phyloP scores from a whole-genome alignment of 2,113 vertebrate genomes.

The Perca schrenkii region DNA sequence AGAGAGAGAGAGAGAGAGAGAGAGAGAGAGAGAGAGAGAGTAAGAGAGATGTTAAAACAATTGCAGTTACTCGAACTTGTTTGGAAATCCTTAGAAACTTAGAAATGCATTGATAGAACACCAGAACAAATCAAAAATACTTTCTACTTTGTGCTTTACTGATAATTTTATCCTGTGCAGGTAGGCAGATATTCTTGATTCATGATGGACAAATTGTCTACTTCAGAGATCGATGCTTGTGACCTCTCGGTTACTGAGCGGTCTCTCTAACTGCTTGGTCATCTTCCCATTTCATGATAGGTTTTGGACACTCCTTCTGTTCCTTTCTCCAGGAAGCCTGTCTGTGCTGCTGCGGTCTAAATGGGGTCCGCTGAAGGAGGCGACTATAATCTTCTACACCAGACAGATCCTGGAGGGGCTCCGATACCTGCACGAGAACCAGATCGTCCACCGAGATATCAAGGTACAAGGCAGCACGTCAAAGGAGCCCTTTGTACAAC shows the following conservation, averaged over 20 bases:
- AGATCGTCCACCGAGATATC: conserved; percentile 98
- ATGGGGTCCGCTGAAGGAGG: conserved; percentile 98
- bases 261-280: conserved; percentile 57
- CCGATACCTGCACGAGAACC: conserved; percentile 97
- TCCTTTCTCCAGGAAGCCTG: conserved; percentile 90
- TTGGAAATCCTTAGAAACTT: neutral
- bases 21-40: neutral
- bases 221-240: conserved; percentile 37
- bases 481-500: neutral
- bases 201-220: neutral
- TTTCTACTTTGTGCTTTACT: neutral
- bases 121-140: neutral
- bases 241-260: conserved; percentile 21
- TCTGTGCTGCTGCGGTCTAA: conserved; percentile 96
- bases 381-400: conserved; percentile 98
- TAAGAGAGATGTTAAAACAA: neutral
- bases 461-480: conserved; percentile 84
- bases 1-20: neutral
- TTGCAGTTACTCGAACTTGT: neutral
- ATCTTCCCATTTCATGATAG: conserved; percentile 60
- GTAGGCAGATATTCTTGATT: neutral
- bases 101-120: too few relatives aligned
- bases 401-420: conserved; percentile 98
- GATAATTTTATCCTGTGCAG: neutral
- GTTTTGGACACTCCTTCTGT: conserved; percentile 62